Evolutionary conservation across 2,797 vertebrate species (phyloP), one percentile per base, ranked within the genome.

Genomic region (Distichodus sexfasciatus): DNA sequence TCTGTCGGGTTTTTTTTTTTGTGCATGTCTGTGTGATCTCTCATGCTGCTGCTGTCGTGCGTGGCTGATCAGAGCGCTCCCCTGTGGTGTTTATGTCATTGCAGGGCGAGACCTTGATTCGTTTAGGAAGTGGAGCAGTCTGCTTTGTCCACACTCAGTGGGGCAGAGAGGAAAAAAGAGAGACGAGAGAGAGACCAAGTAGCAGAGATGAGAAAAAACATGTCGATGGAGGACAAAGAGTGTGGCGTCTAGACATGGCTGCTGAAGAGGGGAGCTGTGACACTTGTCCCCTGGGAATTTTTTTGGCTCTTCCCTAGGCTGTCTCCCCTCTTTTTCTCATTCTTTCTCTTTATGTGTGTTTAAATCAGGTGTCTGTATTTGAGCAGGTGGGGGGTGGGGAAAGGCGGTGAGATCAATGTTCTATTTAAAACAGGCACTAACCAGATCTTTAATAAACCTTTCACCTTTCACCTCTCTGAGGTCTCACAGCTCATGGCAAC

Each of bases 361-460:
- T 60, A 40, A 53, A 65, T 53, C 71, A 66, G 57, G 71, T 77
- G 66, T 44, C 23, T 64, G 14, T 51, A 24, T n/a, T 38, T 31
- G 53, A 78, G 74, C 79, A 84, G 80, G 78, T 84, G 81, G 83
- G 81, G 78, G 81, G 79, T 77, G 63, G 73, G 71, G 64, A 61
- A 10, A 5, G n/a, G 15, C 33, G 46, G 23, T 26, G 69, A 71
- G 41, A 46, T 81, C 80, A 80, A 58, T 55, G 62, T 58, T 83
- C 81, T 88, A 85, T 88, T 88, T 87, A 86, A 79, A 87, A 82
- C 81, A 73, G 70, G 76, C 72, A 82, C 85, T 80, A 81, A 74
- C 76, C 76, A 79, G 76, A 76, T 83, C 80, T 79, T 83, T 83
- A 82, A 86, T 86, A 84, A 86, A 83, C 80, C 77, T 85, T 85